Evolutionary conservation across 2,797 vertebrate genomes (phyloP), one percentile per base, ranked within the genome.

Genomic region (Spizella passerina): DNA sequence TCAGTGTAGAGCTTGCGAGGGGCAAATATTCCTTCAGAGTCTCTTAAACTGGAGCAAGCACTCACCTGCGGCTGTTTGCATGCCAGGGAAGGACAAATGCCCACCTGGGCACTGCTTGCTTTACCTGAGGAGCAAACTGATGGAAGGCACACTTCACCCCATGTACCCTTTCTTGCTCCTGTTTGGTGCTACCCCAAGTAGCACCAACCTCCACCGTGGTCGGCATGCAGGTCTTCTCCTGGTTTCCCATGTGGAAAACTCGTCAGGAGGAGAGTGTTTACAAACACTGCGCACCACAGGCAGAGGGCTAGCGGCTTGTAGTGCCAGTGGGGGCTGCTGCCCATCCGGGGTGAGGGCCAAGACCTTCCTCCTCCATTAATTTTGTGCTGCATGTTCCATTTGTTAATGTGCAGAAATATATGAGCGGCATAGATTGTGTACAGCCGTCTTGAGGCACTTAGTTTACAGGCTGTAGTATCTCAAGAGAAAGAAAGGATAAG

Each of bases 81-180:
- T 26, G 24, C 29, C 59, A 39, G 23, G 49, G 38, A 76, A 49
- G 65, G 60, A 27, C 68, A 38, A 22, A 63, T 14, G 43, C 32
- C 88, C 71, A 71, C 64, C 68, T 29, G 52, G 53, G n/a, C 5
- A 6, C 63, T 0, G 0, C 23, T 22, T 49, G 29, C n/a, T 68
- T 27, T 29, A 71, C 39, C 30, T 10, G 12, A 69, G 44, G 15
- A 83, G 44, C 21, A 4, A 14, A 47, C 80, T 3, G 3, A 41
- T 0, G 1, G 39, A 64, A 29, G 23, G n/a, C 7, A 5, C 6
- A 0, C 0, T 30, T 80, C 15, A 21, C 29, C 1, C 1, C 36
- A 27, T 1, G 11, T 34, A 38, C 47, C 59, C 41, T 11, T 80
- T 34, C 49, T 16, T 1, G 0, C 32, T 47, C 68, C 17, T 6